Base-by-base conservation (phyloP, 2,888 invertebrate species). In the Drosophila fulvimacula region DNA sequence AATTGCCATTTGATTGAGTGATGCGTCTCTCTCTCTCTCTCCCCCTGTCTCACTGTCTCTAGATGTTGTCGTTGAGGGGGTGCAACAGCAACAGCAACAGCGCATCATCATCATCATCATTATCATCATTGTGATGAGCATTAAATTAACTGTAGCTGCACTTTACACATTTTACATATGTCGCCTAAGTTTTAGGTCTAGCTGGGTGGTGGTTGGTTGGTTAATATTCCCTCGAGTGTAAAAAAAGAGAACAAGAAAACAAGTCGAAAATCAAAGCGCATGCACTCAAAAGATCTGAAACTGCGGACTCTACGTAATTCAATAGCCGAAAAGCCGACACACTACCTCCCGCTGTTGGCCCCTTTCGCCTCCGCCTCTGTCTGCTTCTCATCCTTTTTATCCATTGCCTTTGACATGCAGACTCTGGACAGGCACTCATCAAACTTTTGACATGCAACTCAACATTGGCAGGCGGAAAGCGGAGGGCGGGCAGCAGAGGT, bases 151-250 rank as follows among this genome's bases (percentile, higher is more conserved):
- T 88, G 79, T 88, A 49, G 49, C 72, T 90, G 91, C 90, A 91
- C 90, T 91, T 91, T 90, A 91, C 91, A 91, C 90, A 91, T 90
- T 90, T 90, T 90, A 90, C 90, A 90, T 90, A 90, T 91, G 90
- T 91, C 90, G 81, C 84, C 76, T 70, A 78, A 88, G 80, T 75
- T 62, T 58, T 69, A 32, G 61, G n/a, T 49, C 30, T 63, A 48
- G 39, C 42, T 71, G 60, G 77, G 81, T 82, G 82, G 81, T 66
- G 81, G 60, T 56, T 30, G 36, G n/a, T 39, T 36, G 52, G 64
- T 68, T 70, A 81, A 80, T 76, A 69, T 74, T 84, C 83, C 86
- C 83, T 62, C 39, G 86, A 71, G 63, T 60, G 67, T 36, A 39
- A 34, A 60, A 67, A 67, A 56, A 36, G 30, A 2, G 17, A 11